phyloP scores from a whole-genome alignment of 2,113 vertebrate genomes.

The Argyrosomus japonicus region DNA sequence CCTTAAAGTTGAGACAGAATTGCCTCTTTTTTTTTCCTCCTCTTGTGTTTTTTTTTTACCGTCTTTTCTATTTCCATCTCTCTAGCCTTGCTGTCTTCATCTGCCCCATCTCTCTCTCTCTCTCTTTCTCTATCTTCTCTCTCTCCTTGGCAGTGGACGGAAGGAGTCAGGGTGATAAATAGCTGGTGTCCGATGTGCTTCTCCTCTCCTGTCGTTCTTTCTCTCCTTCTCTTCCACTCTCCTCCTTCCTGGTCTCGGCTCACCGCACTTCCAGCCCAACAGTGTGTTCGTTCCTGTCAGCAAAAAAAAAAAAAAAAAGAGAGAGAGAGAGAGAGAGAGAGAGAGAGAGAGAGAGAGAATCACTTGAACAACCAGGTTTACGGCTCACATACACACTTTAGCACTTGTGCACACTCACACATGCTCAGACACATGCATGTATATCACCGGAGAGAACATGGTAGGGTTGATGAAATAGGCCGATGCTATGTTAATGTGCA shows the following conservation, averaged over 20 bases:
- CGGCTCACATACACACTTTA: slow-evolving; percentile 20
- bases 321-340: slow-evolving; percentile 11
- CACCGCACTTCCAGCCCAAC: slow-evolving; percentile 67
- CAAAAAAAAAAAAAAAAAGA: slow-evolving; percentile 56
- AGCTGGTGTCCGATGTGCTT: slow-evolving; percentile 79
- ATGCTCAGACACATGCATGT: slow-evolving; percentile 5
- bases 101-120: slow-evolving; percentile 31
- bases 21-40: slow-evolving; percentile 6
- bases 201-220: slow-evolving; percentile 72
- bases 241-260: slow-evolving; percentile 65
- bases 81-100: slow-evolving; percentile 61
- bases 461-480: slow-evolving; percentile 43
- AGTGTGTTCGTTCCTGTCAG: slow-evolving; percentile 78
- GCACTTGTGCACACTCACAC: slow-evolving; percentile 12
- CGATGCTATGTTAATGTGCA: slow-evolving; percentile 36
- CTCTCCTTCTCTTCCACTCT: slow-evolving; percentile 62
- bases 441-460: slow-evolving; percentile 24
- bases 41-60: neutral
- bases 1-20: slow-evolving; percentile 60
- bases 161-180: slow-evolving; percentile 79
- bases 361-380: slow-evolving; percentile 67
- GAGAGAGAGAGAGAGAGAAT: slow-evolving; percentile 38
- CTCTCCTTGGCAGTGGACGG: slow-evolving; percentile 70
- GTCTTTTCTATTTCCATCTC: slow-evolving; percentile 39
- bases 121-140: slow-evolving; percentile 38